These are phyloP conservation scores for Echeneis naucrates DNA, from an alignment of 2,797 vertebrate species.

Conservation along the genomic window DNA sequence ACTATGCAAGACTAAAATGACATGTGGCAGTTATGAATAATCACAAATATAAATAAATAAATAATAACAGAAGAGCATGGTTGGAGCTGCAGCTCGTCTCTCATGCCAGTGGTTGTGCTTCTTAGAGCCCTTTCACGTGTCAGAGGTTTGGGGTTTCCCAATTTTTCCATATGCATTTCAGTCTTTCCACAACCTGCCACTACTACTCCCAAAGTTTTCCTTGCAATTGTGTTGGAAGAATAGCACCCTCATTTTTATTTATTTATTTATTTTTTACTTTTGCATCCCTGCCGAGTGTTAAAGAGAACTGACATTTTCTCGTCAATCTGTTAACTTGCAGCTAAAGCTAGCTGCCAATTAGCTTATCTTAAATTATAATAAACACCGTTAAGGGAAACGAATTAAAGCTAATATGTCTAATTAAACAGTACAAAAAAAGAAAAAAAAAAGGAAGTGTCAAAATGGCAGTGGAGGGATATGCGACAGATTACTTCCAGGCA, in stretches of 20 bases:
- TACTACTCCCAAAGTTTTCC: conserved; percentile 8
- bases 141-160: conserved; percentile 26
- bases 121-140: conserved; percentile 28
- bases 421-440: no score
- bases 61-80: background rate
- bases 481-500: background rate
- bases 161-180: conserved; percentile 34
- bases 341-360: background rate
- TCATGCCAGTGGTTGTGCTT: conserved; percentile 29
- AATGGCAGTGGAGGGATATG: background rate
- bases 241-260: background rate
- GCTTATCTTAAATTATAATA: background rate
- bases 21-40: background rate
- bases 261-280: no score
- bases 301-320: background rate
- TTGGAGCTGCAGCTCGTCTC: background rate
- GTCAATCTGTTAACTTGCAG: background rate
- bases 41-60: background rate
- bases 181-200: conserved; percentile 31
- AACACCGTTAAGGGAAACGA: background rate
- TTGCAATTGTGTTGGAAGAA: conserved; percentile 10
- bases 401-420: background rate
- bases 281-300: background rate
- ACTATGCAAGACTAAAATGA: background rate
- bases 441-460: no score